Conservation (phyloP, 1,140 invertebrate genomes). For the Monomorium pharaonis region DNA sequence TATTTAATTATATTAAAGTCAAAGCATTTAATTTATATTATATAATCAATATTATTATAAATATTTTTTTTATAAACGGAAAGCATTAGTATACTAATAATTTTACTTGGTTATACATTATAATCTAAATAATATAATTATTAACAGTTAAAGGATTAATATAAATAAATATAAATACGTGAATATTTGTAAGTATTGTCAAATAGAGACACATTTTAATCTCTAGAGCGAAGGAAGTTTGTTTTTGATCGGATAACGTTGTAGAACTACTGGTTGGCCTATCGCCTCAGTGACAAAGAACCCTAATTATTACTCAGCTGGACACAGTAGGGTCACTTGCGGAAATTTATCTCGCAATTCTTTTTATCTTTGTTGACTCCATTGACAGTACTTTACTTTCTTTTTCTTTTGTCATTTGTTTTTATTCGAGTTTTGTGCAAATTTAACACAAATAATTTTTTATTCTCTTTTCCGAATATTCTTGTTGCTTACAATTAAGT, state of each 20-base stretch:
- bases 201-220: slow-evolving; percentile 63
- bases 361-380: slow-evolving; percentile 28
- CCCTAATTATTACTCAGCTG: slow-evolving; percentile 69
- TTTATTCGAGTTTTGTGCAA: neutral
- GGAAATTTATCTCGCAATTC: slow-evolving; percentile 64
- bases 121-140: neutral
- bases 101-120: neutral
- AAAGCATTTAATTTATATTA: neutral
- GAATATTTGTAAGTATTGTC: neutral
- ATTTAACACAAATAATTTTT: neutral
- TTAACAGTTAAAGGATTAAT: neutral
- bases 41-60: neutral
- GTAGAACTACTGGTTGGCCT: slow-evolving; percentile 32
- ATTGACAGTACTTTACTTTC: neutral
- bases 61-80: neutral
- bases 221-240: slow-evolving; percentile 62
- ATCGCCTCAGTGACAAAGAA: slow-evolving; percentile 59
- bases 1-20: neutral
- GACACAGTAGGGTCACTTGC: slow-evolving; percentile 27
- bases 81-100: neutral
- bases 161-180: neutral
- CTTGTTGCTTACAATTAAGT: neutral
- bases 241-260: slow-evolving; percentile 63
- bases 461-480: neutral
- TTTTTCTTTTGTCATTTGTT: neutral